phyloP scores from a whole-genome alignment of 2,113 vertebrate species.

The Calypte anna region DNA sequence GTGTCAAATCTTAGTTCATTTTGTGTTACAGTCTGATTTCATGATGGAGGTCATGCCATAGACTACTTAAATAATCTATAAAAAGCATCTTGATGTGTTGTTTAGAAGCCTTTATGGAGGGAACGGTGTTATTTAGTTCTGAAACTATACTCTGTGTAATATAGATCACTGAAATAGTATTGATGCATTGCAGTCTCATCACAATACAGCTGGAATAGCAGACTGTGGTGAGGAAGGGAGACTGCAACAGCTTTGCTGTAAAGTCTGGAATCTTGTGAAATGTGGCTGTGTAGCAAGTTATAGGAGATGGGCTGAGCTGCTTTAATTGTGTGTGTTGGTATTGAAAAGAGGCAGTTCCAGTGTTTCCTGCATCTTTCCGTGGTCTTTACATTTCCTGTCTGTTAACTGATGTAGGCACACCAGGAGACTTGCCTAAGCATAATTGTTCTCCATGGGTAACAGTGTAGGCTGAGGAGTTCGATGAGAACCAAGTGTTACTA shows the following conservation, averaged over 20 bases:
- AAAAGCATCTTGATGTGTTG: neutral
- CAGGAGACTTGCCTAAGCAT: rapidly evolving
- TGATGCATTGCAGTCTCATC: neutral
- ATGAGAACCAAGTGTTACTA: neutral
- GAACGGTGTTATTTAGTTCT: neutral
- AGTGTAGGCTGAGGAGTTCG: neutral
- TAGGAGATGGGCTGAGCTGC: neutral
- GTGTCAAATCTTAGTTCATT: neutral
- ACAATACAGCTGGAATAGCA: neutral
- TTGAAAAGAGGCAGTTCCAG: neutral
- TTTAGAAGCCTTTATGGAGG: neutral
- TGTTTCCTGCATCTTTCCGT: neutral
- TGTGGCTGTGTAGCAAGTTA: neutral
- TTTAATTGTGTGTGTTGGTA: neutral
- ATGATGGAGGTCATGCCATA: neutral
- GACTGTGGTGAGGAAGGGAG: neutral
- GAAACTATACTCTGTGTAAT: neutral
- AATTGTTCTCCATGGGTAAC: neutral
- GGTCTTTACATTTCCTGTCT: neutral
- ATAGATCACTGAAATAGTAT: neutral
- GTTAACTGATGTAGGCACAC: neutral
- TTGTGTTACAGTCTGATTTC: neutral
- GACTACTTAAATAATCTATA: neutral
- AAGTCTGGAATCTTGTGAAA: neutral
- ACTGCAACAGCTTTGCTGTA: neutral